Conservation (phyloP, 2,888 invertebrate genomes). For the Polietes domitor region DNA sequence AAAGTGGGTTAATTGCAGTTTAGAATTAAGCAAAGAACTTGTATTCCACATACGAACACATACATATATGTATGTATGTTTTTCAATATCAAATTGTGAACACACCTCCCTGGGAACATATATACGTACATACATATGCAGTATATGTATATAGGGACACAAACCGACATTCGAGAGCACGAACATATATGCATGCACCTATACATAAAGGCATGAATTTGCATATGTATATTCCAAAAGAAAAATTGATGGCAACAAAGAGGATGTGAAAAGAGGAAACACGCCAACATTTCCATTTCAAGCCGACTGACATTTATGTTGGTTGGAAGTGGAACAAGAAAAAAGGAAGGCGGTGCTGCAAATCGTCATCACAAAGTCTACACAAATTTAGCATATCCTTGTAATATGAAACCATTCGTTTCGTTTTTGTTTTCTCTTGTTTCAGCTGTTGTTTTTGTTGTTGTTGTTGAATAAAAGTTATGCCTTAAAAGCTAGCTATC, state of each 20-base stretch:
- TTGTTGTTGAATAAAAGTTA: not conserved
- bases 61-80: not conserved
- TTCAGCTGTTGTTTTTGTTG: not conserved
- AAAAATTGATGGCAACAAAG: no score
- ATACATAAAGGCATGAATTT: no score
- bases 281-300: conserved; percentile 10
- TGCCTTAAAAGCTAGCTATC: conserved; percentile 19
- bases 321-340: no score
- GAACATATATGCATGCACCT: no score
- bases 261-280: not conserved
- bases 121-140: not conserved
- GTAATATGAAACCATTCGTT: conserved; percentile 55
- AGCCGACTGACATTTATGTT: not conserved
- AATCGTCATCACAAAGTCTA: not conserved
- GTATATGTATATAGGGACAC: no score
- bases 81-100: not conserved
- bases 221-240: no score
- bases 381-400: conserved; percentile 27
- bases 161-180: no score
- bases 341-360: no score
- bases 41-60: not conserved
- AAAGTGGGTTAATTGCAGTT: conserved; percentile 64
- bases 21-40: conserved; percentile 56
- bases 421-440: not conserved
- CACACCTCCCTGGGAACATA: not conserved